Evolutionary conservation across 2,888 invertebrate species (phyloP), one percentile per base, ranked within the genome.

Genomic region (Drosophila nigricruria): DNA sequence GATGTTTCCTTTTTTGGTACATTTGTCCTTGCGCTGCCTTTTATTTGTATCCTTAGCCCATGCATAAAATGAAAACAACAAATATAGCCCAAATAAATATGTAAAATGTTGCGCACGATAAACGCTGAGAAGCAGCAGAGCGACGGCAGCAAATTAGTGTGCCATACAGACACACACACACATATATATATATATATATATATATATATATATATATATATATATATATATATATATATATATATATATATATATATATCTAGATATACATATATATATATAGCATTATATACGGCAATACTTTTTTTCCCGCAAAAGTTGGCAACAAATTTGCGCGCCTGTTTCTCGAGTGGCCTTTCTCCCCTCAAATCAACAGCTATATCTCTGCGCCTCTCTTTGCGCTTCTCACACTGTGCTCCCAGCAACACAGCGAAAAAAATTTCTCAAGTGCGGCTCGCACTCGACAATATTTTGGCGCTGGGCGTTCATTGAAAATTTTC

Each of bases 381-480:
- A 30, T 59, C 62, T 23, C 3, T 43, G 43, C 40, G 42, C 42
- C 38, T 36, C 23, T 20, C 12, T 20, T 43, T 27, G 64, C 45
- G 20, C 34, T 43, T 43, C n/a, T 42, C 16, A 32, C 34, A n/a
- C 18, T 49, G 20, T 50, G 32, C 32, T 10, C 3, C 6, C 30
- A 6, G 5, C 30, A 32, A 20, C 32, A 5, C 49, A n/a, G 10
- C 14, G 3, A 18, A 27, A 20, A 14, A 27, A 70, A 70, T 65
- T 70, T 67, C 68, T 88, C 73, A 85, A 84, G 71, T 84, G 85
- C 59, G 75, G 82, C 89, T 87, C 70, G 89, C 90, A 89, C 90
- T 88, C 80, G 76, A 89, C 79, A 69, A 72, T 52, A 62, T 56
- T 70, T 81, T 88, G 79, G 88, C 88, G 63, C 59, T 87, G 65